These are phyloP conservation scores for Papilio aristodemus DNA, from an alignment of 1,140 invertebrate species.

Conservation along the genomic window DNA sequence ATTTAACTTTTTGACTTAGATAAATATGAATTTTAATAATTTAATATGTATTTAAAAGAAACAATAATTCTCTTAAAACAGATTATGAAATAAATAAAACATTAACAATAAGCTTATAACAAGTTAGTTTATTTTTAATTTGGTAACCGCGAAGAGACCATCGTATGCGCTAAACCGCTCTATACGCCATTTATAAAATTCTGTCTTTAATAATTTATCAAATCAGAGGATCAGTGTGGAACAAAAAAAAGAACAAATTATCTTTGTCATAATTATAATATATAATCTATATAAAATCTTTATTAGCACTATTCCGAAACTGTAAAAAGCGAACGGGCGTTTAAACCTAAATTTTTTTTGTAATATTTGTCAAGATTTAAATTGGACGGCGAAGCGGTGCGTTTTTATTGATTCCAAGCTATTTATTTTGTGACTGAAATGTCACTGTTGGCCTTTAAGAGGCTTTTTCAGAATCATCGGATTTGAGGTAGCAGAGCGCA, in stretches of 20 bases:
- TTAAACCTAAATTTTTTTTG: constrained; percentile 7
- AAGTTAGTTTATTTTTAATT: neutral
- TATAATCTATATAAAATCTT: neutral
- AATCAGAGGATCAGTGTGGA: no score
- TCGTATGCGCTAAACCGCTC: neutral
- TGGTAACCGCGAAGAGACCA: neutral
- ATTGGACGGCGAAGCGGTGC: constrained; percentile 68
- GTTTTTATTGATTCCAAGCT: constrained; percentile 51
- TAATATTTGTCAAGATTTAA: constrained; percentile 40
- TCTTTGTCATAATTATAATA: neutral
- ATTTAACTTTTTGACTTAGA: constrained; percentile 6
- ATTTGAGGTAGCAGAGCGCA: no score
- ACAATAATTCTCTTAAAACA: neutral
- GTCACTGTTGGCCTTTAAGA: no score
- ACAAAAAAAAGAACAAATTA: neutral
- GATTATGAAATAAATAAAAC: neutral
- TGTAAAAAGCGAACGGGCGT: constrained; percentile 16
- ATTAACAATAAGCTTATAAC: neutral
- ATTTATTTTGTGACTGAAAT: constrained; percentile 11
- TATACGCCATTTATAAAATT: neutral
- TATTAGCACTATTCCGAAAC: constrained; percentile 15
- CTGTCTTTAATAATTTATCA: neutral
- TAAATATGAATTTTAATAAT: neutral
- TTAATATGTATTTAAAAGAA: neutral
- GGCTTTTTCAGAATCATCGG: no score